Evolutionary conservation across 2,113 vertebrate genomes (phyloP).

Genomic region (Miniopterus natalensis): DNA sequence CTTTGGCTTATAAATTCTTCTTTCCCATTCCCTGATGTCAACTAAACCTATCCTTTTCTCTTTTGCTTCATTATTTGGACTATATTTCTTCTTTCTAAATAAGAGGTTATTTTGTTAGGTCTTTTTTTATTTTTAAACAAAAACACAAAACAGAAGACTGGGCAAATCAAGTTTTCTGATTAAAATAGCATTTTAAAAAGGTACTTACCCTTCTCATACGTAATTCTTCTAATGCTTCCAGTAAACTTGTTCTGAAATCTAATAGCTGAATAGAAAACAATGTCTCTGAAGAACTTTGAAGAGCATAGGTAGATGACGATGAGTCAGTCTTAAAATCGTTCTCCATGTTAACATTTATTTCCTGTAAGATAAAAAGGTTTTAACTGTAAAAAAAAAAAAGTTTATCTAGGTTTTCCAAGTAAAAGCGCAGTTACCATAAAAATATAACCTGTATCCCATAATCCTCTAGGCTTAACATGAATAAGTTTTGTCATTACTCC

Average conservation of each 20-base stretch:
- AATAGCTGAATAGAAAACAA: slow-evolving; percentile 91
- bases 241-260: slow-evolving; percentile 93
- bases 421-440: slow-evolving; percentile 48
- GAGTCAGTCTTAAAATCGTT: slow-evolving; percentile 70
- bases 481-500: slow-evolving; percentile 25
- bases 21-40: slow-evolving; percentile 20
- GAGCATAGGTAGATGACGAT: slow-evolving; percentile 71
- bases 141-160: neutral
- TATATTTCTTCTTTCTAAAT: slow-evolving; percentile 55
- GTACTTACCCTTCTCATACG: slow-evolving; percentile 93
- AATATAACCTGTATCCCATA: slow-evolving; percentile 22
- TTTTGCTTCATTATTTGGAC: slow-evolving; percentile 33
- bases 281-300: slow-evolving; percentile 88
- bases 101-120: neutral
- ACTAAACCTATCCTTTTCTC: slow-evolving; percentile 22
- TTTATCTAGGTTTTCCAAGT: slow-evolving; percentile 31
- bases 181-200: slow-evolving; percentile 10
- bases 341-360: slow-evolving; percentile 84
- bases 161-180: slow-evolving; percentile 54
- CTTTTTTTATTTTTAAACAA: neutral
- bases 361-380: slow-evolving; percentile 81
- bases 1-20: slow-evolving; percentile 58
- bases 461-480: slow-evolving; percentile 13
- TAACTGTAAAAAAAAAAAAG: slow-evolving; percentile 44
- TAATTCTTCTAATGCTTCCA: slow-evolving; percentile 94